phyloP scores from a whole-genome alignment of 1,140 invertebrate genomes.

The Mamestra configurata region DNA sequence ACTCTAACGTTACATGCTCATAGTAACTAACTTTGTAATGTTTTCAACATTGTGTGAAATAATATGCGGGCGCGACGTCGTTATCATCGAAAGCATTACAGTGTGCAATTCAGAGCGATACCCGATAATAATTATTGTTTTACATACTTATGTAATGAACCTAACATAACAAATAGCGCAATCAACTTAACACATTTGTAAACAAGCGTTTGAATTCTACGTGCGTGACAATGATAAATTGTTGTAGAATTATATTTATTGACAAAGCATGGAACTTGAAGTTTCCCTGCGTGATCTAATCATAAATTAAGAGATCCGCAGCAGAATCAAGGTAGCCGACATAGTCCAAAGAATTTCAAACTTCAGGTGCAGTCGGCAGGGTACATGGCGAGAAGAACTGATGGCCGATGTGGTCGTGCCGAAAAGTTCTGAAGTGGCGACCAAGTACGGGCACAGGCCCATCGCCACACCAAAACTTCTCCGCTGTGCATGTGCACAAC shows the following conservation, averaged over 20 bases:
- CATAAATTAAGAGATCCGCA: too few relatives aligned
- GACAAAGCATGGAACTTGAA: neutral
- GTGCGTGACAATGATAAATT: neutral
- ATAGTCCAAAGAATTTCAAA: too few relatives aligned
- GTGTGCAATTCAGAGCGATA: constrained; percentile 64
- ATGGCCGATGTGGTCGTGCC: too few relatives aligned
- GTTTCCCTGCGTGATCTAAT: neutral
- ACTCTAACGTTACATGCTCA: constrained; percentile 2
- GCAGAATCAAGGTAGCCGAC: too few relatives aligned
- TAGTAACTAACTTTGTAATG: constrained; percentile 33
- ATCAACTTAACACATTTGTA: constrained; percentile 42
- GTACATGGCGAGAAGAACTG: too few relatives aligned
- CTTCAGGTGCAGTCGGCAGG: too few relatives aligned
- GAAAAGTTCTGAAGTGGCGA: too few relatives aligned
- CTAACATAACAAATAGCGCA: constrained; percentile 52
- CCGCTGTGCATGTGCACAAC: too few relatives aligned
- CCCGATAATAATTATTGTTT: constrained; percentile 75
- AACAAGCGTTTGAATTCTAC: constrained; percentile 36
- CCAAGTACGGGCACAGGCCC: too few relatives aligned
- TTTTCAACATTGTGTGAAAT: constrained; percentile 44
- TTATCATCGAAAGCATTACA: constrained; percentile 66
- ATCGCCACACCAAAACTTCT: too few relatives aligned
- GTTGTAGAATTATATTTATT: constrained; percentile 4
- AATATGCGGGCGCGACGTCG: constrained; percentile 64
- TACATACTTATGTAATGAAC: constrained; percentile 74